Conservation (phyloP, 2,888 invertebrate genomes). For the Drosophila infuscata region DNA sequence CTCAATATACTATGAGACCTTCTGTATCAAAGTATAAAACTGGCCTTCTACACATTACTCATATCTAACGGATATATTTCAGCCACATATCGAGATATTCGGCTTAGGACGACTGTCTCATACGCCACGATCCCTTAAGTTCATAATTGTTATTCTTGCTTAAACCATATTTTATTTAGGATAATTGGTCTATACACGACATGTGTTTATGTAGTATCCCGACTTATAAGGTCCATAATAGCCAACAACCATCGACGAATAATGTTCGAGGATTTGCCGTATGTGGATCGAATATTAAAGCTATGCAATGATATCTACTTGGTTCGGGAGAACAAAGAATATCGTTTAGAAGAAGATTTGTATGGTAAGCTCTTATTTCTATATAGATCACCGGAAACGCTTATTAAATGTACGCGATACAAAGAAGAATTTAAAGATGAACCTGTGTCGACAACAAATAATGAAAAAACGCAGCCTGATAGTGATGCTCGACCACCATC, state of each 20-base stretch:
- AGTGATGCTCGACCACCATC: neutral
- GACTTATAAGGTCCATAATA: constrained; percentile 92
- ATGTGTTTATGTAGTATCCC: constrained; percentile 95
- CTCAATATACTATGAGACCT: too few species aligned
- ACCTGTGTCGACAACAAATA: constrained; percentile 30
- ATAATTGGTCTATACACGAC: constrained; percentile 98
- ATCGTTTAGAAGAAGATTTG: constrained; percentile 96
- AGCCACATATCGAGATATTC: neutral
- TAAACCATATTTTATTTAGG: constrained; percentile 85
- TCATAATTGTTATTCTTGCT: neutral
- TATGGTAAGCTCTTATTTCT: constrained; percentile 98
- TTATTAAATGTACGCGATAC: constrained; percentile 90
- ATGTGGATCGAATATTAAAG: constrained; percentile 92
- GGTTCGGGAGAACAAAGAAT: constrained; percentile 95
- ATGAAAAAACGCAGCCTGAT: neutral
- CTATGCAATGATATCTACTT: constrained; percentile 93
- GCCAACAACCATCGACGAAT: constrained; percentile 94
- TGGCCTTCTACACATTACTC: neutral
- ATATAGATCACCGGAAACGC: constrained; percentile 97
- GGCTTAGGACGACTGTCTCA: neutral
- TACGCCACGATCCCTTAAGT: neutral
- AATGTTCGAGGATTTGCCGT: constrained; percentile 94
- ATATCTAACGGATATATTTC: neutral
- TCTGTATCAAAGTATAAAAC: too few species aligned
- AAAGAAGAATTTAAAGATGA: constrained; percentile 67